phyloP scores from a whole-genome alignment of 2,113 vertebrate genomes.

The Leptocoma aspasia region DNA sequence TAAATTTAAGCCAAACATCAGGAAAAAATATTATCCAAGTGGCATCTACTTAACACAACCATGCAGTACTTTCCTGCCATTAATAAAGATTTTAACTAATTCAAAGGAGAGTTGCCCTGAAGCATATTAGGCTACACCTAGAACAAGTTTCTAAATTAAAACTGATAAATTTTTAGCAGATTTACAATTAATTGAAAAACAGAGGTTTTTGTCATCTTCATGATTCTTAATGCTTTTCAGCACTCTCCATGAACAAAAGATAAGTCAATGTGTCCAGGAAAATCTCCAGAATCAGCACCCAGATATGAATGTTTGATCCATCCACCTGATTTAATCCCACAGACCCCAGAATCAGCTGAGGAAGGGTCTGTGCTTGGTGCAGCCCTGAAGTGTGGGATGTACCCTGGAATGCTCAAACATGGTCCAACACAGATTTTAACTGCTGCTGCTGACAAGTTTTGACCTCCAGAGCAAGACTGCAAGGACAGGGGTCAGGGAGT shows the following conservation, averaged over 20 bases:
- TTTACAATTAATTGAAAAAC: neutral
- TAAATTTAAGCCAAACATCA: neutral
- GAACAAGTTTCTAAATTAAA: neutral
- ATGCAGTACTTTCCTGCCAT: neutral
- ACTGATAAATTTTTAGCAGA: neutral
- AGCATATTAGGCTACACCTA: neutral
- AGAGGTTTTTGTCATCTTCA: neutral
- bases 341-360: neutral
- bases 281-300: neutral
- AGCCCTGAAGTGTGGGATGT: accelerated
- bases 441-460: neutral
- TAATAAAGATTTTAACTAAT: neutral
- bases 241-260: neutral
- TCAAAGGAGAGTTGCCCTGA: neutral
- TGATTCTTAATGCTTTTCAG: neutral
- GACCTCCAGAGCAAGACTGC: neutral
- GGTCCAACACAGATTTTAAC: neutral
- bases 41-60: neutral
- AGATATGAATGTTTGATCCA: neutral
- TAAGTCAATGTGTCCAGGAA: neutral
- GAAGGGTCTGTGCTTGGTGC: neutral
- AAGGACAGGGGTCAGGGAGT: neutral
- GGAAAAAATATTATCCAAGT: neutral
- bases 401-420: neutral
- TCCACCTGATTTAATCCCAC: neutral